Percentiles rank a stretch among this genome's conserved stretches.
phyloP scores from a whole-genome alignment of 2,888 invertebrate genomes.

The Ceriagrion tenellum region DNA sequence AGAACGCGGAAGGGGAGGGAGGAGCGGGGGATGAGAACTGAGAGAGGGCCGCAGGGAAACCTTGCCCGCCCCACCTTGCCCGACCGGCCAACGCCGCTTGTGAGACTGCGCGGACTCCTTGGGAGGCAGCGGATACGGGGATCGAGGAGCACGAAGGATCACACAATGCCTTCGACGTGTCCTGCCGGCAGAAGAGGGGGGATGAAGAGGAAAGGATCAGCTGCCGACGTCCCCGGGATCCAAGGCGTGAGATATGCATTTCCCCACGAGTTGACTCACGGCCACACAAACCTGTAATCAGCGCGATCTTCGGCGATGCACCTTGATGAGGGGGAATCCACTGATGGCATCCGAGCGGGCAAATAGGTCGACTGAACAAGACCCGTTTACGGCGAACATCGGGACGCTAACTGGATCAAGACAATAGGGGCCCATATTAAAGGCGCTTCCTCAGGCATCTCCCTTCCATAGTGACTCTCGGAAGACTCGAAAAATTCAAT shows the following conservation, averaged over 20 bases:
- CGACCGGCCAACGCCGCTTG: slow-evolving; percentile 51
- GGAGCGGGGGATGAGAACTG: neutral
- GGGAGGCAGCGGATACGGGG: slow-evolving; percentile 43
- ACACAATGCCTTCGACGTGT: slow-evolving; percentile 38
- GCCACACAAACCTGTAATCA: slow-evolving; percentile 39
- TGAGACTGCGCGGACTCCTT: slow-evolving; percentile 42
- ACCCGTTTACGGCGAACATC: neutral
- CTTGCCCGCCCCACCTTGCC: slow-evolving; percentile 60
- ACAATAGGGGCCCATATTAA: too few species aligned
- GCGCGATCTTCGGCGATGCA: neutral
- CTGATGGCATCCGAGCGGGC: neutral
- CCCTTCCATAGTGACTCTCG: too few species aligned
- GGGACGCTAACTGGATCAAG: too few species aligned
- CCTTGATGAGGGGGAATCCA: neutral
- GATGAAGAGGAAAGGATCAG: slow-evolving; percentile 59
- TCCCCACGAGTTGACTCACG: neutral
- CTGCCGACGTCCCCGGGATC: slow-evolving; percentile 39
- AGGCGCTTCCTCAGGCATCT: too few species aligned
- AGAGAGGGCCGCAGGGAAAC: slow-evolving; percentile 5
- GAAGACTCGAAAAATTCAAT: too few species aligned
- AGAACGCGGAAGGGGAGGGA: neutral
- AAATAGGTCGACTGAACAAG: neutral
- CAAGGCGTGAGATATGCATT: slow-evolving; percentile 50
- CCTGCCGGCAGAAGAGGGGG: neutral
- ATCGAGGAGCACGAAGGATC: neutral